phyloP scores from a whole-genome alignment of 1,140 invertebrate genomes.

The Bombus consobrinus region DNA sequence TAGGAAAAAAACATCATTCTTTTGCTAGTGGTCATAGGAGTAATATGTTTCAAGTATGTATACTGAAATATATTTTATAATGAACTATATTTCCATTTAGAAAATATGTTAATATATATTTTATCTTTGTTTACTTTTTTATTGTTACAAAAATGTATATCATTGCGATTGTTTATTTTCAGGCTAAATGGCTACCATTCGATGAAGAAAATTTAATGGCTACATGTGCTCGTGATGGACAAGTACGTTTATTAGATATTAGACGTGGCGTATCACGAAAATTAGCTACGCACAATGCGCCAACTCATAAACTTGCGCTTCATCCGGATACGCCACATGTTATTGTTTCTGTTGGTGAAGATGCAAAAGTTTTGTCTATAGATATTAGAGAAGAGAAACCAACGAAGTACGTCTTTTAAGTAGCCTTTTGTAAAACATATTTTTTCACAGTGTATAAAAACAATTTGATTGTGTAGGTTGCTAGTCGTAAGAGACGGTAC shows the following conservation, averaged over 20 bases:
- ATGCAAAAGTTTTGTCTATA: slow-evolving; percentile 90
- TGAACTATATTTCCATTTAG: background rate
- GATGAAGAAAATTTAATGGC: slow-evolving; percentile 92
- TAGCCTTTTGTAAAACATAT: background rate
- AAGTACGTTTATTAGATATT: slow-evolving; percentile 85
- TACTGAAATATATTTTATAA: background rate
- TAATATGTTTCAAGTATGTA: slow-evolving; percentile 95
- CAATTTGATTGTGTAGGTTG: slow-evolving; percentile 84
- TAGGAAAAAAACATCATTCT: slow-evolving; percentile 85
- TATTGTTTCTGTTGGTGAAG: slow-evolving; percentile 94
- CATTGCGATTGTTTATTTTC: slow-evolving; percentile 2
- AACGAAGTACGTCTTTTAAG: slow-evolving; percentile 83
- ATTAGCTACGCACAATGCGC: slow-evolving; percentile 88
- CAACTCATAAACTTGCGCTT: slow-evolving; percentile 91
- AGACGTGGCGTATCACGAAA: slow-evolving; percentile 84
- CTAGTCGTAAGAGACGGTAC: slow-evolving; percentile 86
- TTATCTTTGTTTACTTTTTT: slow-evolving; percentile 52
- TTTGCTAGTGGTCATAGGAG: slow-evolving; percentile 91
- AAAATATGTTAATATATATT: slow-evolving; percentile 73
- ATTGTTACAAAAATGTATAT: slow-evolving; percentile 21
- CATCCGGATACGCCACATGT: slow-evolving; percentile 89
- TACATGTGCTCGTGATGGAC: slow-evolving; percentile 94
- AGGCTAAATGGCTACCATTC: slow-evolving; percentile 88
- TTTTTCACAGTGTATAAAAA: slow-evolving; percentile 10
- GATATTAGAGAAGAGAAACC: slow-evolving; percentile 90